Percentiles rank a stretch among this genome's conserved stretches.
Evolutionary conservation across 2,113 vertebrate genomes (phyloP).

Genomic region (Proteles cristata): DNA sequence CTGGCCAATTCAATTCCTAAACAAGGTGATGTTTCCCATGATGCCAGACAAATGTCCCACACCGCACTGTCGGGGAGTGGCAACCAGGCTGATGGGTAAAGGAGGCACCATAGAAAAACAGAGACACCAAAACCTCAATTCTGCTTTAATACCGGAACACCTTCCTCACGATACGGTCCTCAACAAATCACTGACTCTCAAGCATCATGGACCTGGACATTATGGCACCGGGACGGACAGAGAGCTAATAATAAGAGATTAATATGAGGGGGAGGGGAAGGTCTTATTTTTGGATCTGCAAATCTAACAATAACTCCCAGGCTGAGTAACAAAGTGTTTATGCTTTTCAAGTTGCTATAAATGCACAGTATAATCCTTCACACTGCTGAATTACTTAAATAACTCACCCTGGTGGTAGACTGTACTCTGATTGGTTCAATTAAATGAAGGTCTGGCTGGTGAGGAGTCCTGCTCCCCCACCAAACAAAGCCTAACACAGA

Average conservation of each 20-base stretch:
- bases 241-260: neutral
- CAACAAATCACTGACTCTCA: neutral
- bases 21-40: neutral
- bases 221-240: neutral
- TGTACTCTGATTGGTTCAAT: neutral
- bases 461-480: neutral
- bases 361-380: neutral
- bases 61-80: neutral
- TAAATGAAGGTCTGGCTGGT: neutral
- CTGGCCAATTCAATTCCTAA: neutral
- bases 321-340: neutral
- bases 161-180: neutral
- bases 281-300: neutral
- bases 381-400: neutral
- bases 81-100: accelerated
- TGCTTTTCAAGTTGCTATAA: neutral
- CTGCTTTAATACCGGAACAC: neutral
- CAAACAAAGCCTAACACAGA: neutral
- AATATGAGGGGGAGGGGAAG: neutral
- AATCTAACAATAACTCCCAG: constrained; percentile 25
- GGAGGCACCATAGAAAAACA: neutral
- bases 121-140: neutral
- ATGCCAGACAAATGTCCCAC: neutral
- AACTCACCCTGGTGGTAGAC: neutral
- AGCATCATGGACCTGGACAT: neutral